Conservation (phyloP, 2,113 vertebrate species). For the Taxidea taxus region DNA sequence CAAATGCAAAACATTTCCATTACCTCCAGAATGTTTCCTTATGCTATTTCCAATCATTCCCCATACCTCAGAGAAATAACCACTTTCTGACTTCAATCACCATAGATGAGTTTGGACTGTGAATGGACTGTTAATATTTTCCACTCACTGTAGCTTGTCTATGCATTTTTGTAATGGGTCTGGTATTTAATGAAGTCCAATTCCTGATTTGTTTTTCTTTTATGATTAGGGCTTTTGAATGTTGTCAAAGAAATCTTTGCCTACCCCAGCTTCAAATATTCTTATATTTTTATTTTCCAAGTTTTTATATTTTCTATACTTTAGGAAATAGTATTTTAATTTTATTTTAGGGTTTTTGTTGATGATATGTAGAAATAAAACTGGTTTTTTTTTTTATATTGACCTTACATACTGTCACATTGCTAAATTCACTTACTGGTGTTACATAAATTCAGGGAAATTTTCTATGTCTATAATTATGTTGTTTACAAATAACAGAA, state of each 20-base stretch:
- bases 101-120: background rate
- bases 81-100: background rate
- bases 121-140: background rate
- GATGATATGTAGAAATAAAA: background rate
- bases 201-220: background rate
- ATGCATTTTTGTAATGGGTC: background rate
- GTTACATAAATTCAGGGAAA: background rate
- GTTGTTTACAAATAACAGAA: background rate
- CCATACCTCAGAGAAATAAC: background rate
- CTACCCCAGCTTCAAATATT: background rate
- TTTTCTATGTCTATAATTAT: background rate
- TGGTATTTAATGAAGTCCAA: background rate
- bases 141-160: background rate
- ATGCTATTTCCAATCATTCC: background rate
- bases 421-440: background rate
- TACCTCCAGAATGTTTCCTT: background rate
- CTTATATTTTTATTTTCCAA: background rate
- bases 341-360: background rate
- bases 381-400: conserved; percentile 20
- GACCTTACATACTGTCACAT: background rate
- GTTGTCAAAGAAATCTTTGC: background rate
- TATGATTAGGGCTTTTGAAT: background rate
- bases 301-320: background rate
- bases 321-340: background rate
- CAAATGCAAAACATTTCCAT: background rate